Conservation (phyloP, 2,797 vertebrate species). For the Crocodylus rhombifer region DNA sequence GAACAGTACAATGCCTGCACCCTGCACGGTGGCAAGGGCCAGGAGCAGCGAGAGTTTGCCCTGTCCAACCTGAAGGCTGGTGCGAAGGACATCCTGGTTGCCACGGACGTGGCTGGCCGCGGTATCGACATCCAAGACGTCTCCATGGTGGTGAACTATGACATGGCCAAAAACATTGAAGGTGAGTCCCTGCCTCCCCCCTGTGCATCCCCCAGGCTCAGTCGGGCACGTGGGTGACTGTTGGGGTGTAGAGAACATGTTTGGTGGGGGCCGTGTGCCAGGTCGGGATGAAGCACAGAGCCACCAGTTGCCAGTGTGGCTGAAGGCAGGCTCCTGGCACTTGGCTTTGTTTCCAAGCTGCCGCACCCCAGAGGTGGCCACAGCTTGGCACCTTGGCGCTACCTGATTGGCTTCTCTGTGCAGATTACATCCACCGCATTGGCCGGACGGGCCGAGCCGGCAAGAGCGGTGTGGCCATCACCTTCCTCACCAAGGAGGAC, state of each 20-base stretch:
- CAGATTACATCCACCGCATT: constrained; percentile 98
- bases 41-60: constrained; percentile 97
- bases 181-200: constrained; percentile 80
- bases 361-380: fast-evolving
- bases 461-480: constrained; percentile 96
- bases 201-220: background rate
- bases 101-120: constrained; percentile 96
- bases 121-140: constrained; percentile 99
- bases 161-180: constrained; percentile 99
- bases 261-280: no score
- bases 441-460: constrained; percentile 96
- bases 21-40: constrained; percentile 96
- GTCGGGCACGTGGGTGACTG: no score
- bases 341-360: no score
- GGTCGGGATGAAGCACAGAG: no score
- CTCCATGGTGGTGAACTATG: constrained; percentile 98
- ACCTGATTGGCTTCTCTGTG: background rate
- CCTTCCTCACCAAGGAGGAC: constrained; percentile 99
- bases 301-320: no score
- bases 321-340: no score
- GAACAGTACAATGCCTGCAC: constrained; percentile 97
- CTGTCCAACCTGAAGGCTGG: constrained; percentile 98
- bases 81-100: constrained; percentile 98
- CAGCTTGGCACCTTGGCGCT: background rate
- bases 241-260: no score